Conservation (phyloP, 2,888 invertebrate genomes). For the Agapetus fuscipes region DNA sequence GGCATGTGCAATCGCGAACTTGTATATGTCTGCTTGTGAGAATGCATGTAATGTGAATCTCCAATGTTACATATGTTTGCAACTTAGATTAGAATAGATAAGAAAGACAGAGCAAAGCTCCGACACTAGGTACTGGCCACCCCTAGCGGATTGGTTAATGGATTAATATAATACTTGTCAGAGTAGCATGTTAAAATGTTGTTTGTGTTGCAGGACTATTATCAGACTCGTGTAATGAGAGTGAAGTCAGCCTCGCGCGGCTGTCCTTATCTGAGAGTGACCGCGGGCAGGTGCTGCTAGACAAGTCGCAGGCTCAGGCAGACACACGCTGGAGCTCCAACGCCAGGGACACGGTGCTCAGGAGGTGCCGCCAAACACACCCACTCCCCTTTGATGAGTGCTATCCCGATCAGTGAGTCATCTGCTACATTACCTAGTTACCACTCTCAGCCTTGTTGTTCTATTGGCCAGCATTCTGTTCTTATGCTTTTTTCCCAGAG, state of each 20-base stretch:
- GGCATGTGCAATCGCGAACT: too few relatives aligned
- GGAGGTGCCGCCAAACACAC: slow-evolving; percentile 57
- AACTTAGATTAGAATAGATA: too few relatives aligned
- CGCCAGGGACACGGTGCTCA: slow-evolving; percentile 46
- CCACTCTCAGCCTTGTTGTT: too few relatives aligned
- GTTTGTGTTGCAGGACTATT: slow-evolving; percentile 37
- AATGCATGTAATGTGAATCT: too few relatives aligned
- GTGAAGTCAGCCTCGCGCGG: slow-evolving; percentile 44
- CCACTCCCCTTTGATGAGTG: slow-evolving; percentile 53
- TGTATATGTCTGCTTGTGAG: too few relatives aligned
- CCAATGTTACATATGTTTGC: too few relatives aligned
- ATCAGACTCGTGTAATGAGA: slow-evolving; percentile 48
- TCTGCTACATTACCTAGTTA: too few relatives aligned
- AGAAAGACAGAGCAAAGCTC: too few relatives aligned
- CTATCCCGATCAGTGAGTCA: slow-evolving; percentile 54
- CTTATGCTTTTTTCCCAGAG: too few relatives aligned
- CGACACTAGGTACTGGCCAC: too few relatives aligned
- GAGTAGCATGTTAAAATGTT: background rate
- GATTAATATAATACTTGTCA: background rate
- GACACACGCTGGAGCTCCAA: slow-evolving; percentile 24
- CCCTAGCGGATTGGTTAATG: background rate
- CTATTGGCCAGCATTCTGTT: too few relatives aligned
- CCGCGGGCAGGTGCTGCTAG: slow-evolving; percentile 26
- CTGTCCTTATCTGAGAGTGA: slow-evolving; percentile 41
- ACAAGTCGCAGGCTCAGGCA: background rate